Evolutionary conservation across 2,113 vertebrate genomes (phyloP), one percentile per base, ranked within the genome.

Genomic region (Lepus americanus): DNA sequence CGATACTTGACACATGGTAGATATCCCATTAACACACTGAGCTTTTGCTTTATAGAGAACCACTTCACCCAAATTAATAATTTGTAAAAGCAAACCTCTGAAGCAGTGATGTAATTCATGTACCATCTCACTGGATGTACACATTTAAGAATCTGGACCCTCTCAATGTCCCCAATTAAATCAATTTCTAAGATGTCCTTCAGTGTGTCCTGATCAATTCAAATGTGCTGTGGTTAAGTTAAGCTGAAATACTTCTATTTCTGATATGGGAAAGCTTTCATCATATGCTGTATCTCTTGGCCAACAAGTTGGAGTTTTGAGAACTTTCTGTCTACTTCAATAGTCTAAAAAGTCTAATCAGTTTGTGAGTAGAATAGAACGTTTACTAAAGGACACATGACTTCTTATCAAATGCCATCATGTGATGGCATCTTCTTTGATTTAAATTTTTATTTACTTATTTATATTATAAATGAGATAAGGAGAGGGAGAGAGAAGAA

Each of bases 231-330:
- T 1, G 23, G 1, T 61, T 4, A 81, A 90, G 72, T 67, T 70
- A 80, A 69, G 17, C 12, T 78, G 19, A 87, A 49, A 9, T 14
- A 0, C 7, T 3, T 78, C 55, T 82, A 14, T 6, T 10, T 1
- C 5, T 67, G 53, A 51, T 31, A 6, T 77, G 6, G 44, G 20
- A 90, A 72, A 81, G 33, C 16, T 23, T 67, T 73, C 25, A 16
- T 25, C 2, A 39, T 14, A 0, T 61, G 3, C 9, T 19, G 0
- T 39, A 53, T 36, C 0, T 49, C 36, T 72, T 8, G 5, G 4
- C 3, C 9, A 74, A 81, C 1, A 76, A n/a, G 1, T 16, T 84
- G 19, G 1, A 61, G 3, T 78, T 93, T 90, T 6, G 13, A 39
- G 2, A 5, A 0, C 25, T 33, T 72, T 94, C 63, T 29, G 13